These are phyloP conservation scores for Hafferia zeledoni DNA, from an alignment of 2,797 vertebrate genomes.

Conservation along the genomic window DNA sequence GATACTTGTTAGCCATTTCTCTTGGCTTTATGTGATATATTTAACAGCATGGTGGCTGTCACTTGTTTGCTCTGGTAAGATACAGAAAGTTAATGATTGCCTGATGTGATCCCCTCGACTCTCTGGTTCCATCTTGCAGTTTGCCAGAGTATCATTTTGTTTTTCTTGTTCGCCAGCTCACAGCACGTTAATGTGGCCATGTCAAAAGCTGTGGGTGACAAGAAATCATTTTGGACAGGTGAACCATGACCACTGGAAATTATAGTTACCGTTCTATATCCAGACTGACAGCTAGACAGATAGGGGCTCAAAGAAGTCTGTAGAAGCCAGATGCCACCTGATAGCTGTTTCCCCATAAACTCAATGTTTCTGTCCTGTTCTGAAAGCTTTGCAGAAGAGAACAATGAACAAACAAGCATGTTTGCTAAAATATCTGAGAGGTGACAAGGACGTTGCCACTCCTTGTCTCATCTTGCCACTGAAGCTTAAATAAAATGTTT, in stretches of 20 bases:
- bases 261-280: neutral
- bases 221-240: neutral
- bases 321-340: neutral
- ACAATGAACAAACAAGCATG: neutral
- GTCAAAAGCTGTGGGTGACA: neutral
- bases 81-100: neutral
- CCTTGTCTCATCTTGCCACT: neutral
- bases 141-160: neutral
- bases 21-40: accelerated
- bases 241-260: slow-evolving; percentile 1
- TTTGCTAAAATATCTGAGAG: neutral
- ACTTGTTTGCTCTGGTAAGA: neutral
- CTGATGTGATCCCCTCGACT: accelerated
- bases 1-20: neutral
- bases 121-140: neutral
- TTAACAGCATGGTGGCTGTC: neutral
- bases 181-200: neutral
- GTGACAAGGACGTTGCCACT: neutral
- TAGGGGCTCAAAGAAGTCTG: neutral
- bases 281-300: neutral
- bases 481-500: neutral
- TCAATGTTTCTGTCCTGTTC: neutral
- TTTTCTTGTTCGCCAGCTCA: neutral
- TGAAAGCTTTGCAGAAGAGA: neutral
- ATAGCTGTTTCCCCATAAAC: neutral